Conservation (phyloP, 2,113 vertebrate species). For the Plecotus auritus region DNA sequence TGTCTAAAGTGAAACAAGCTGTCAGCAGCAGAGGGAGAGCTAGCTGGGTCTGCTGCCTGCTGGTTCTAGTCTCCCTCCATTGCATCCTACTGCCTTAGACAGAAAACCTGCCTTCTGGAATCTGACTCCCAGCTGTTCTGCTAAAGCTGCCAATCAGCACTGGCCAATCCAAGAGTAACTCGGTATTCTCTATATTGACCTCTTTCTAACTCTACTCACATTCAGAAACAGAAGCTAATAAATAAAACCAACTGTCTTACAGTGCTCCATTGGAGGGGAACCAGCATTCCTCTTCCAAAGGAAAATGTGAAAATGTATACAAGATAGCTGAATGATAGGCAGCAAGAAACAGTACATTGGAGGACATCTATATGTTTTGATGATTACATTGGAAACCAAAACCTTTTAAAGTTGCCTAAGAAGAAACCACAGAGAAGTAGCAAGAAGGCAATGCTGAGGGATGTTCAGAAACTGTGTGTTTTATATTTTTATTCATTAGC, state of each 20-base stretch:
- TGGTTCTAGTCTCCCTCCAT: background rate
- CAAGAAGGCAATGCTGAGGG: conserved; percentile 55
- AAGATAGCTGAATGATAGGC: background rate
- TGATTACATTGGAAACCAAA: conserved; percentile 52
- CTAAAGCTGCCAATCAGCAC: conserved; percentile 39
- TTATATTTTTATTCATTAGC: conserved; percentile 60
- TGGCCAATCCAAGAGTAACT: background rate
- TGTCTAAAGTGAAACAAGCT: background rate
- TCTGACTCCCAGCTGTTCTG: background rate
- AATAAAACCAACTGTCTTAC: background rate
- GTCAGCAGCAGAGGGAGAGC: background rate
- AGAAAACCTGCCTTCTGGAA: background rate
- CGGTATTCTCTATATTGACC: background rate
- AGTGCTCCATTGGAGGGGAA: background rate
- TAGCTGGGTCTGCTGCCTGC: background rate
- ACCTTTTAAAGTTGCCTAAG: conserved; percentile 59
- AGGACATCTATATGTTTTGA: background rate
- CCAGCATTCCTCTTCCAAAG: background rate
- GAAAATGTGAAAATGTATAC: conserved; percentile 45
- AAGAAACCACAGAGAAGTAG: conserved; percentile 51
- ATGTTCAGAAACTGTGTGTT: conserved; percentile 24
- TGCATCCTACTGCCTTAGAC: background rate
- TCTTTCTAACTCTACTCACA: background rate
- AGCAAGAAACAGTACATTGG: background rate
- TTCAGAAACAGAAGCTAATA: conserved; percentile 23